These are phyloP conservation scores for Dendrocincla fuliginosa DNA, from an alignment of 2,797 vertebrate genomes.

Conservation along the genomic window DNA sequence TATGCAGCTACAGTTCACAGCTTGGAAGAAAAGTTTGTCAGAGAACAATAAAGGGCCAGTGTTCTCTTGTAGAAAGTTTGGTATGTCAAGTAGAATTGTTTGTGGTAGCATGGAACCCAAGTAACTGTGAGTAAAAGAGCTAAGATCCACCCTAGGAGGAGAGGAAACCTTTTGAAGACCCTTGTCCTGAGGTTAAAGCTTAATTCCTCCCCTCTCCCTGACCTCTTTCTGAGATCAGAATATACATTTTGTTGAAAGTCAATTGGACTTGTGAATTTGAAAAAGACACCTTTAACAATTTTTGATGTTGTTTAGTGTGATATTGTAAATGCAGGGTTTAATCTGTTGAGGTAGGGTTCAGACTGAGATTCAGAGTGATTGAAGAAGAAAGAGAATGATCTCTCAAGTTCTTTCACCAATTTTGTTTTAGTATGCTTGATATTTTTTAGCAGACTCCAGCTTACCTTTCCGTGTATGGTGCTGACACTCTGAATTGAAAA, in stretches of 20 bases:
- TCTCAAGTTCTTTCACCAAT: background rate
- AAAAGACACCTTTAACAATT: background rate
- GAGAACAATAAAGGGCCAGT: background rate
- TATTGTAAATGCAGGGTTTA: background rate
- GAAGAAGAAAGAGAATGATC: background rate
- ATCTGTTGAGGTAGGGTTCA: background rate
- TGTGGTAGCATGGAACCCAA: background rate
- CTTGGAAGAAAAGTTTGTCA: background rate
- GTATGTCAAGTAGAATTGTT: background rate
- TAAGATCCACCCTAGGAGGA: background rate
- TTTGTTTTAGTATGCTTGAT: background rate
- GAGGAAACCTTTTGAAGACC: background rate
- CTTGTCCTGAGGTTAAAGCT: background rate
- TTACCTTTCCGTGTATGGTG: background rate
- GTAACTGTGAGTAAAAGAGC: background rate
- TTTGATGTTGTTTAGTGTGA: background rate
- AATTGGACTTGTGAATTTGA: background rate
- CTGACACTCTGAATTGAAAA: conserved; percentile 49
- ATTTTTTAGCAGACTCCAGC: conserved; percentile 44
- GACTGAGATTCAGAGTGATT: background rate
- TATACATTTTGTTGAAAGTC: background rate
- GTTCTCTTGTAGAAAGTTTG: background rate
- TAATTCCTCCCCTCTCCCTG: background rate
- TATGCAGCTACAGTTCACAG: background rate
- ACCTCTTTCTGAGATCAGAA: background rate